Evolutionary conservation across 2,888 invertebrate species (phyloP).

Genomic region (Tetramorium bicarinatum): DNA sequence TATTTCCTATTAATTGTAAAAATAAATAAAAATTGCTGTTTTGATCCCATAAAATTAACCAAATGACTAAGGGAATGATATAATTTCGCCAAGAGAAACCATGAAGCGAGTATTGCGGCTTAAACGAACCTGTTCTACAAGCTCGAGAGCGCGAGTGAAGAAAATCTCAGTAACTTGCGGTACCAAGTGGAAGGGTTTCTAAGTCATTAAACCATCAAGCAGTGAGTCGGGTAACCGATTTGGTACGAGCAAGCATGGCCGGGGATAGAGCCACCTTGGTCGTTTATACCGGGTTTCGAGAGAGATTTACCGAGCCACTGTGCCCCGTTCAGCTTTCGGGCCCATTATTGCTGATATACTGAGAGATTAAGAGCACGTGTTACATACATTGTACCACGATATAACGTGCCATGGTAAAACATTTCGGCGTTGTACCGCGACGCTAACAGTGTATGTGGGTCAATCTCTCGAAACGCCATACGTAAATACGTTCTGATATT

Average conservation of each 20-base stretch:
- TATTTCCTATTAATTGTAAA: background rate
- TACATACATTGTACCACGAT: slow-evolving; percentile 78
- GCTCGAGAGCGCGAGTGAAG: slow-evolving; percentile 39
- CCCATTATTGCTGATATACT: slow-evolving; percentile 84
- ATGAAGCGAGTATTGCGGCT: background rate
- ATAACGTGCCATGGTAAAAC: slow-evolving; percentile 74
- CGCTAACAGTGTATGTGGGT: slow-evolving; percentile 70
- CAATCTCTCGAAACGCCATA: slow-evolving; percentile 74
- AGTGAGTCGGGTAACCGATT: slow-evolving; percentile 50
- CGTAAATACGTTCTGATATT: slow-evolving; percentile 63
- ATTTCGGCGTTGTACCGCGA: slow-evolving; percentile 64
- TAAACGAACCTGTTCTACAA: slow-evolving; percentile 34
- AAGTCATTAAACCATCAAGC: slow-evolving; percentile 70
- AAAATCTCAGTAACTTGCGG: slow-evolving; percentile 53
- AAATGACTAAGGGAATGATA: background rate
- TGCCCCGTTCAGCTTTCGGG: slow-evolving; percentile 71
- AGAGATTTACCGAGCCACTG: slow-evolving; percentile 75
- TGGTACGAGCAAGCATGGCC: slow-evolving; percentile 38
- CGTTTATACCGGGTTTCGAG: slow-evolving; percentile 78
- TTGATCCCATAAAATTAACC: background rate
- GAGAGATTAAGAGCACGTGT: slow-evolving; percentile 85
- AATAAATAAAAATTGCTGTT: background rate
- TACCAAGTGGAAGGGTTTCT: slow-evolving; percentile 51
- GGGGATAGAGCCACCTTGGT: slow-evolving; percentile 60
- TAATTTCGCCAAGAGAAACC: slow-evolving; percentile 16